These are phyloP conservation scores for Sminthurinus signatus DNA, from an alignment of 1,140 invertebrate genomes.

Conservation along the genomic window DNA sequence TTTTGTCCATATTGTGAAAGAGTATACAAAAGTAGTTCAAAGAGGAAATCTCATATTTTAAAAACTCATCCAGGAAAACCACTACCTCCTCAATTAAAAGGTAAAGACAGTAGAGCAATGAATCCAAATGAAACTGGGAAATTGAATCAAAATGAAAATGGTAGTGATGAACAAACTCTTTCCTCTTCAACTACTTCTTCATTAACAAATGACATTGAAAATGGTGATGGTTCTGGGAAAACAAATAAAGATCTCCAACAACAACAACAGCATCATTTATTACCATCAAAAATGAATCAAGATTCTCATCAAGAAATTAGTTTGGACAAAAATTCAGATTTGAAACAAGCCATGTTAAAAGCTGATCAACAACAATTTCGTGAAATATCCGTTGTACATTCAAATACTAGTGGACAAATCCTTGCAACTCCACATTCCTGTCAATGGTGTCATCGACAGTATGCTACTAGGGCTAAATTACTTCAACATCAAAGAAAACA, in stretches of 20 bases:
- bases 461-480: constrained; percentile 72
- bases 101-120: constrained; percentile 42
- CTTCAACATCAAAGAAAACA: constrained; percentile 73
- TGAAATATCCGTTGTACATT: too few relatives aligned
- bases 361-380: too few relatives aligned
- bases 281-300: too few relatives aligned
- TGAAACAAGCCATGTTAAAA: too few relatives aligned
- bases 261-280: constrained; percentile 27
- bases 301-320: too few relatives aligned
- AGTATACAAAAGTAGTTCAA: constrained; percentile 78
- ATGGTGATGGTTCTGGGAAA: constrained; percentile 4
- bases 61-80: constrained; percentile 75
- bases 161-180: too few relatives aligned
- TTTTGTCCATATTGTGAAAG: constrained; percentile 77
- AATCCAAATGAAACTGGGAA: constrained; percentile 5
- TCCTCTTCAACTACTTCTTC: constrained; percentile 2
- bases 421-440: constrained; percentile 65
- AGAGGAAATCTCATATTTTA: constrained; percentile 74
- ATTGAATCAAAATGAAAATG: not conserved
- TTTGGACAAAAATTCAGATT: not conserved
- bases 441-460: constrained; percentile 76
- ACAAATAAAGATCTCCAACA: not conserved
- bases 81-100: constrained; percentile 53
- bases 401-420: too few relatives aligned
- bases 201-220: not conserved